These are phyloP conservation scores for Nothobranchius furzeri DNA, from an alignment of 2,113 vertebrate genomes.

Conservation along the genomic window DNA sequence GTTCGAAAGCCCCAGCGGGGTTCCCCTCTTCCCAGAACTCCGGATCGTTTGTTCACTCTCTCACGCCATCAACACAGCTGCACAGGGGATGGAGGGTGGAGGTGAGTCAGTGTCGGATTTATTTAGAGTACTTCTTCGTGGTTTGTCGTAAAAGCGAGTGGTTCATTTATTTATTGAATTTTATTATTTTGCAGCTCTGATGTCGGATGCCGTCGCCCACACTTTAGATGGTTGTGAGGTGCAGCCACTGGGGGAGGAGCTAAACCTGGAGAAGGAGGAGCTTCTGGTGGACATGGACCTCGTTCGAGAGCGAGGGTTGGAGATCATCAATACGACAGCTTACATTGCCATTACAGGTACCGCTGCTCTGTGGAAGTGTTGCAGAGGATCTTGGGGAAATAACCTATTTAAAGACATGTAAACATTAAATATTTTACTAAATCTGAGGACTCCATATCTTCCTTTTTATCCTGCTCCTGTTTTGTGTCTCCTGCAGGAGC, in stretches of 20 bases:
- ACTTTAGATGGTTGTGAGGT: slow-evolving; percentile 97
- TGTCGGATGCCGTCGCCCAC: slow-evolving; percentile 97
- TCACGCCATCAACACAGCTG: slow-evolving; percentile 84
- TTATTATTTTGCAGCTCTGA: slow-evolving; percentile 78
- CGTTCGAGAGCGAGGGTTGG: slow-evolving; percentile 89
- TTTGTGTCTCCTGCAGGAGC: slow-evolving; percentile 79
- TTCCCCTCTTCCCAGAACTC: slow-evolving; percentile 92
- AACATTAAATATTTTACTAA: too few relatives aligned
- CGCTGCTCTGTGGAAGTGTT: not conserved
- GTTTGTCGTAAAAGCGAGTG: too few relatives aligned
- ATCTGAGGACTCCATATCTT: slow-evolving; percentile 9
- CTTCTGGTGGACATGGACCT: slow-evolving; percentile 88
- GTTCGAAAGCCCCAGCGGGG: slow-evolving; percentile 87
- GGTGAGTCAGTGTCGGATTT: slow-evolving; percentile 56
- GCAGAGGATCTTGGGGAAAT: too few relatives aligned
- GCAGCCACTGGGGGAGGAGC: slow-evolving; percentile 90
- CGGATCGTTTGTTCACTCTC: slow-evolving; percentile 94
- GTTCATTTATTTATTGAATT: too few relatives aligned
- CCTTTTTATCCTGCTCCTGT: not conserved
- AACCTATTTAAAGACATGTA: too few relatives aligned
- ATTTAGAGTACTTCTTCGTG: too few relatives aligned
- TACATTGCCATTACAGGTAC: slow-evolving; percentile 93
- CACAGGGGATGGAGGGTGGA: slow-evolving; percentile 83
- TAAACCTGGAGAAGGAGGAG: slow-evolving; percentile 90
- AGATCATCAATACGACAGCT: slow-evolving; percentile 93